phyloP scores from a whole-genome alignment of 1,140 invertebrate species.

The Drosophila arizonae region DNA sequence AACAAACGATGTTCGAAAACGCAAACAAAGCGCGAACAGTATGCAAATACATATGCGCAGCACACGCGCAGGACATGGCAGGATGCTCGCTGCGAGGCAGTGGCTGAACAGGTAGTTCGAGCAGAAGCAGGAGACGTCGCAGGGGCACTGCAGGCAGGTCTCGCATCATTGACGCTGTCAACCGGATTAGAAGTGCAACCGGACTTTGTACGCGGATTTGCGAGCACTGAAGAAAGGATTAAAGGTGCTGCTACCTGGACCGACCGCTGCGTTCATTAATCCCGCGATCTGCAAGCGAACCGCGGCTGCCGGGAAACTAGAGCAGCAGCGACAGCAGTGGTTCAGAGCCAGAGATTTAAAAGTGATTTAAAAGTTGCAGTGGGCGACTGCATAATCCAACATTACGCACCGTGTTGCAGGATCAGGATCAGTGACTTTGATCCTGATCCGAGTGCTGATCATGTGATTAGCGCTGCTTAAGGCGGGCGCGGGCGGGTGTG shows the following conservation, averaged over 20 bases:
- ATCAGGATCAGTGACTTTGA: conserved; percentile 60
- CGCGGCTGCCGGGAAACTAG: conserved; percentile 49
- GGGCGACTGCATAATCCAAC: conserved; percentile 65
- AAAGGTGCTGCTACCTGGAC: conserved; percentile 63
- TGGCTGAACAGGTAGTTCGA: conserved; percentile 29
- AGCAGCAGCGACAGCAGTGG: conserved; percentile 34
- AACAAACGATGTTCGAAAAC: conserved; percentile 57
- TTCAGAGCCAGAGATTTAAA: conserved; percentile 55
- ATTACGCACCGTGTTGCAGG: conserved; percentile 61
- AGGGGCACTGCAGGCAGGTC: conserved; percentile 8
- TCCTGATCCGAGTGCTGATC: conserved; percentile 63
- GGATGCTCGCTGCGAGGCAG: neutral
- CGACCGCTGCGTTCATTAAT: conserved; percentile 62
- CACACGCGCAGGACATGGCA: conserved; percentile 16
- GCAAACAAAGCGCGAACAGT: conserved; percentile 56
- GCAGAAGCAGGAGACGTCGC: neutral
- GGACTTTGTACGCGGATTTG: conserved; percentile 59
- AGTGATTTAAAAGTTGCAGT: conserved; percentile 65
- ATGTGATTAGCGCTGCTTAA: conserved; percentile 64
- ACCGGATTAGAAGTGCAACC: conserved; percentile 75
- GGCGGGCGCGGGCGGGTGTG: conserved; percentile 52
- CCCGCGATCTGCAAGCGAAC: conserved; percentile 45
- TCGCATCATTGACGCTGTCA: conserved; percentile 62
- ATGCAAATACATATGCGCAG: conserved; percentile 60
- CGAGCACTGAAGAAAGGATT: conserved; percentile 66